Evolutionary conservation across 2,888 invertebrate species (phyloP).

Genomic region (Incurvaria masculella): DNA sequence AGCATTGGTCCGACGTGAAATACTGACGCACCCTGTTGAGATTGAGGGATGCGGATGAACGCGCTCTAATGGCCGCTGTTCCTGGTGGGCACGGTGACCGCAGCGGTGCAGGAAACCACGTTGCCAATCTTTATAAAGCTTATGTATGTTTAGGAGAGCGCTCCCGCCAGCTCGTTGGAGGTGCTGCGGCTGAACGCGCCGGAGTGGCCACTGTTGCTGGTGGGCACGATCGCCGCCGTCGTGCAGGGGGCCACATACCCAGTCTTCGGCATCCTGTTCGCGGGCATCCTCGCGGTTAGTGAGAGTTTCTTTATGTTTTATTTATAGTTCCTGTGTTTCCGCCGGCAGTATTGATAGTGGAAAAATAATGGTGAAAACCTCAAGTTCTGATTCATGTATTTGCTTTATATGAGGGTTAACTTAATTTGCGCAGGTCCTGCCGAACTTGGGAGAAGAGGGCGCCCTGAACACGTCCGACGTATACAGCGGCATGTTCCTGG

Average conservation of each 20-base stretch:
- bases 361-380: background rate
- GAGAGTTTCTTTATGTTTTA: too few species aligned
- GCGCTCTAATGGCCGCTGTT: too few species aligned
- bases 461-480: slow-evolving; percentile 57
- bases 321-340: background rate
- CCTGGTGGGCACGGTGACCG: too few species aligned
- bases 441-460: slow-evolving; percentile 49
- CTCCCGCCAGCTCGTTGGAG: slow-evolving; percentile 41
- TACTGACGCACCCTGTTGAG: too few species aligned
- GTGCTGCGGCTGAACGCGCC: slow-evolving; percentile 59
- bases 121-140: too few species aligned
- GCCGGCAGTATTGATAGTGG: background rate
- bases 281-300: slow-evolving; percentile 60
- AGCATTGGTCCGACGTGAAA: too few species aligned
- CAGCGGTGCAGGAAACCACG: too few species aligned
- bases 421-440: slow-evolving; percentile 50
- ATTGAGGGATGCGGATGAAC: too few species aligned
- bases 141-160: too few species aligned
- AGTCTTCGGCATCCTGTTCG: slow-evolving; percentile 66
- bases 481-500: slow-evolving; percentile 63
- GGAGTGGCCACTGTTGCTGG: slow-evolving; percentile 60
- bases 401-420: too few species aligned
- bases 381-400: too few species aligned
- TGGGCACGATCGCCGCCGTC: slow-evolving; percentile 62
- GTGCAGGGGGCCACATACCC: slow-evolving; percentile 65